Conservation (phyloP, 2,797 vertebrate genomes). For the Pseudomugil gertrudae region DNA sequence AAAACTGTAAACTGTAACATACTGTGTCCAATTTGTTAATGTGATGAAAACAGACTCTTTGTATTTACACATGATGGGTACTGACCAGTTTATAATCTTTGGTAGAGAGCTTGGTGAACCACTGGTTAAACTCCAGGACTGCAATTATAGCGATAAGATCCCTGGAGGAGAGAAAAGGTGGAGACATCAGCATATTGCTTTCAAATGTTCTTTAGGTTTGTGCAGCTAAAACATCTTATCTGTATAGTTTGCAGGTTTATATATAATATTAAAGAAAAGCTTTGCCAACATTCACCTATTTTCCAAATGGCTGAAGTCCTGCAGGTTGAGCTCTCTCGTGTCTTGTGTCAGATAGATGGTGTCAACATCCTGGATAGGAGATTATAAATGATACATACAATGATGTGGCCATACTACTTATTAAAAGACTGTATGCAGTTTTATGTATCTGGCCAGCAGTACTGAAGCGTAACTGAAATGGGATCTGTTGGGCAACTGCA, state of each 20-base stretch:
- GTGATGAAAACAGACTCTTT: background rate
- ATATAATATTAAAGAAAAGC: background rate
- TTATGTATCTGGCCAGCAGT: conserved; percentile 7
- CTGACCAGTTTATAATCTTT: conserved; percentile 93
- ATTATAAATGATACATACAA: background rate
- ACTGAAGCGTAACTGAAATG: background rate
- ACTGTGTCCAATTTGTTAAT: background rate
- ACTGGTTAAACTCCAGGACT: conserved; percentile 96
- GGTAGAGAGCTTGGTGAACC: conserved; percentile 96
- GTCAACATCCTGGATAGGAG: conserved; percentile 89
- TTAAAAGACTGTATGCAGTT: conserved; percentile 21
- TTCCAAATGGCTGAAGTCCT: conserved; percentile 97
- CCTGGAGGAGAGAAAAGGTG: conserved; percentile 72
- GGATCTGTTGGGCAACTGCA: conserved; percentile 10
- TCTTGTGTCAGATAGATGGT: conserved; percentile 98
- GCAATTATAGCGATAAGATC: conserved; percentile 97
- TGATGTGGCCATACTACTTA: background rate
- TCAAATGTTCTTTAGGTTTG: background rate
- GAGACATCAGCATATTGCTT: conserved; percentile 4
- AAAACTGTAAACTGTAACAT: background rate
- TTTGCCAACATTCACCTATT: conserved; percentile 84
- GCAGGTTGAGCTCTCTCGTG: conserved; percentile 92
- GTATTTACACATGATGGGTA: background rate
- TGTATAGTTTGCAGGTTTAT: background rate
- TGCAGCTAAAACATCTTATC: background rate